phyloP scores from a whole-genome alignment of 2,113 vertebrate genomes.

The Tychaedon coryphoeus region DNA sequence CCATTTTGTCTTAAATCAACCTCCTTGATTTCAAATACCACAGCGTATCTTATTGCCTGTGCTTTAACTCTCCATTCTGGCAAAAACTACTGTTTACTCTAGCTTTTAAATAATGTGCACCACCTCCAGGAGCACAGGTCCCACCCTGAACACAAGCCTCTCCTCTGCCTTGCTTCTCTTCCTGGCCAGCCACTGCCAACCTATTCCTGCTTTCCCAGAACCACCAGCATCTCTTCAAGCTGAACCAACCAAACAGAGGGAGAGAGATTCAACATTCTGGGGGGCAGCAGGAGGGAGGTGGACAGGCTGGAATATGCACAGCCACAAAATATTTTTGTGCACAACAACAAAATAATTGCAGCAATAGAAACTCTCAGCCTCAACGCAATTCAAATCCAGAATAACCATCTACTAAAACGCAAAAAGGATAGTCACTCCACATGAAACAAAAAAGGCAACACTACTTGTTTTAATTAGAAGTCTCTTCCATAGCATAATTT shows the following conservation, averaged over 20 bases:
- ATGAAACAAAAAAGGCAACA: conserved; percentile 13
- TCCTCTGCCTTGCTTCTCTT: conserved; percentile 37
- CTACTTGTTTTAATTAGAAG: background rate
- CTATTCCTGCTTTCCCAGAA: conserved; percentile 67
- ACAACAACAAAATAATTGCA: conserved; percentile 12
- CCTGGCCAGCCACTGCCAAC: conserved; percentile 32
- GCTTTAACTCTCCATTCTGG: background rate
- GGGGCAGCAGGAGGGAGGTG: conserved; percentile 40
- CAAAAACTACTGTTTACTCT: conserved; percentile 25
- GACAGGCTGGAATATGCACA: conserved; percentile 28
- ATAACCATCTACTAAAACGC: background rate
- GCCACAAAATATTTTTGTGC: background rate
- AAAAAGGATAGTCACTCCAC: background rate
- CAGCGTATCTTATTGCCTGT: background rate
- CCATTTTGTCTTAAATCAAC: background rate
- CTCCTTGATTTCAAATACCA: background rate
- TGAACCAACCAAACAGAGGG: background rate
- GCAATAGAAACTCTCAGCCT: background rate
- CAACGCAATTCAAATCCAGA: background rate
- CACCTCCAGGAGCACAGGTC: conserved; percentile 61
- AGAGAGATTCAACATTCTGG: background rate
- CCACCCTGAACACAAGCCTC: conserved; percentile 68
- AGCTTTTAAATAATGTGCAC: conserved; percentile 14
- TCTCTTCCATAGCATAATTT: background rate
- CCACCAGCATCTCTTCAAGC: conserved; percentile 21